phyloP scores from a whole-genome alignment of 2,888 invertebrate genomes.

The Plagiodera versicolora region DNA sequence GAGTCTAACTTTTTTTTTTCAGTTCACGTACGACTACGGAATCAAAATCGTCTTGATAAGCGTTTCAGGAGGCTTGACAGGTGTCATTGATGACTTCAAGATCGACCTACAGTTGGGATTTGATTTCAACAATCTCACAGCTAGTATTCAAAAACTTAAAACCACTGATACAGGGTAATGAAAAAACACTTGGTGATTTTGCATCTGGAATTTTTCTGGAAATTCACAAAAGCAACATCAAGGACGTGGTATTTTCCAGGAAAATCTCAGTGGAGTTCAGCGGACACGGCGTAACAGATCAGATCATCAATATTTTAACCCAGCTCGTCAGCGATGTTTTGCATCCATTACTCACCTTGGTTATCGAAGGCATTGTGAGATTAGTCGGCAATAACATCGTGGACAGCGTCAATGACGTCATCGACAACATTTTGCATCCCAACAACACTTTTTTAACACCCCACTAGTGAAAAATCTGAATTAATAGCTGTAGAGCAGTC shows the following conservation, averaged over 20 bases:
- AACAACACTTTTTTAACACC: background rate
- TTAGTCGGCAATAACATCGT: slow-evolving; percentile 3
- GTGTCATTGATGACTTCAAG: slow-evolving; percentile 47
- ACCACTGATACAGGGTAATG: slow-evolving; percentile 23
- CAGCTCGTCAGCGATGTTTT: slow-evolving; percentile 19
- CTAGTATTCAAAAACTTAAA: slow-evolving; percentile 13
- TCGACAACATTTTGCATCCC: slow-evolving; percentile 11
- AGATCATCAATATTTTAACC: slow-evolving; percentile 18
- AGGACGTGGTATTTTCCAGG: slow-evolving; percentile 9
- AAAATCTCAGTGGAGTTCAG: slow-evolving; percentile 2
- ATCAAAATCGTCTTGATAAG: slow-evolving; percentile 60
- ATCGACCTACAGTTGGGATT: slow-evolving; percentile 34
- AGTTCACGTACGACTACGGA: slow-evolving; percentile 54
- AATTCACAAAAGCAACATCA: background rate
- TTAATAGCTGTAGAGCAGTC: too few species aligned
- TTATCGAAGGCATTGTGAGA: slow-evolving; percentile 21
- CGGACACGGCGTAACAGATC: slow-evolving; percentile 11
- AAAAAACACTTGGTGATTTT: too few species aligned
- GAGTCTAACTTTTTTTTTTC: too few species aligned
- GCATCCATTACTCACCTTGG: slow-evolving; percentile 20
- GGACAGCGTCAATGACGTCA: slow-evolving; percentile 12
- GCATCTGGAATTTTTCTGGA: too few species aligned
- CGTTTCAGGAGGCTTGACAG: slow-evolving; percentile 49
- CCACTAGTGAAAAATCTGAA: too few species aligned
- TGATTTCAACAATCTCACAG: slow-evolving; percentile 31